phyloP scores from a whole-genome alignment of 2,888 invertebrate species.

The Amblyjoppa fuscipennis region DNA sequence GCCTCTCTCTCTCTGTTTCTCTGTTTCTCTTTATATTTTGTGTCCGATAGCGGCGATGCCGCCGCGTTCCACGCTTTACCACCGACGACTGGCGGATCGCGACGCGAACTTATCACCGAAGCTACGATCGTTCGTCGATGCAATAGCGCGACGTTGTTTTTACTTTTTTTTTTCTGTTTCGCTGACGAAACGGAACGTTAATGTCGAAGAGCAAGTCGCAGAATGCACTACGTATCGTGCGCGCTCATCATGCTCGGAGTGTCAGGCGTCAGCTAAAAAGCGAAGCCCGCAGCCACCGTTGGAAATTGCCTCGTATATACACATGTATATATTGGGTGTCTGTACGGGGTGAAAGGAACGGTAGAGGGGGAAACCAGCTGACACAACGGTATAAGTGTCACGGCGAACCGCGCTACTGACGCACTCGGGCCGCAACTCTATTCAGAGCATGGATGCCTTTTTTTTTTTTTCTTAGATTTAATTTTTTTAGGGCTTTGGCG shows the following conservation, averaged over 20 bases:
- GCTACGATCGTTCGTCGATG: background rate
- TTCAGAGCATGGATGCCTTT: background rate
- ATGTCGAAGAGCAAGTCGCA: conserved; percentile 24
- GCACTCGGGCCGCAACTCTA: background rate
- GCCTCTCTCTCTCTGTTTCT: too few species aligned
- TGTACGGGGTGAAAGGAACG: conserved; percentile 4
- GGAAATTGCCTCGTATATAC: background rate
- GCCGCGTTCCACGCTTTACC: background rate
- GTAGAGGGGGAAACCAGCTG: conserved; percentile 36
- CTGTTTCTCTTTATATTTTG: background rate
- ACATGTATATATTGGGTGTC: background rate
- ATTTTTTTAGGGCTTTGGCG: background rate
- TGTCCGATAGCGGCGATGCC: background rate
- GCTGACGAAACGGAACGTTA: conserved; percentile 1
- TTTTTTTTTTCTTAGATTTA: background rate
- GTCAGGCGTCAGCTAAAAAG: conserved; percentile 18
- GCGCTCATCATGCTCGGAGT: background rate
- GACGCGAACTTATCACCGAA: conserved; percentile 8
- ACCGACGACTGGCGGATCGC: background rate
- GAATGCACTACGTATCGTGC: conserved; percentile 1
- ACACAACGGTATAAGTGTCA: background rate
- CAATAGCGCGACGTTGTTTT: background rate
- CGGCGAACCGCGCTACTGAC: background rate
- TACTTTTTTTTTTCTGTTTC: background rate
- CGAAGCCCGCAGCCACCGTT: background rate